phyloP scores from a whole-genome alignment of 2,797 vertebrate genomes.

The Syncerus caffer region DNA sequence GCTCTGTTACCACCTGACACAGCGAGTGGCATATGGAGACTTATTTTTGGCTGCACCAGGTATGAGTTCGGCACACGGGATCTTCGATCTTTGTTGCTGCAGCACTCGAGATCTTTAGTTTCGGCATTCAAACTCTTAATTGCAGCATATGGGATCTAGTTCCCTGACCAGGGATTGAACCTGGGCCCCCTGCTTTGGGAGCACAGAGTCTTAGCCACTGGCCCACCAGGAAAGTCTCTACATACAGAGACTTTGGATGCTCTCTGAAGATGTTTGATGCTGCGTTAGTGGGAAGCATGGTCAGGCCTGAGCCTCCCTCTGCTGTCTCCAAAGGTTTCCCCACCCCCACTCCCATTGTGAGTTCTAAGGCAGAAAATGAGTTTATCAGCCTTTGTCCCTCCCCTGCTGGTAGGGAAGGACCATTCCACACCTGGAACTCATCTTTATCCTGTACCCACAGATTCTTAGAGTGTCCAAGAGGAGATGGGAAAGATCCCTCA shows the following conservation, averaged over 20 bases:
- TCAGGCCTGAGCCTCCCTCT: neutral
- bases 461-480: neutral
- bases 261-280: neutral
- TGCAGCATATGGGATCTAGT: neutral
- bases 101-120: neutral
- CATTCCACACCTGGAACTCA: neutral
- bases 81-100: neutral
- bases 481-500: neutral
- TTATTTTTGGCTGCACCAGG: neutral
- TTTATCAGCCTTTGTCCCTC: neutral
- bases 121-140: neutral
- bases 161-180: neutral
- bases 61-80: neutral
- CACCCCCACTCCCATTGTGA: too few relatives aligned
- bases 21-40: accelerated
- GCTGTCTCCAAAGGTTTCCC: neutral
- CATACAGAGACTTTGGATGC: neutral
- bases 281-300: neutral
- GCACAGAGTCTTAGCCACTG: neutral
- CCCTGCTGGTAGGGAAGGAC: neutral
- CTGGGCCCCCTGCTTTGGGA: neutral
- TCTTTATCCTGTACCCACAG: neutral
- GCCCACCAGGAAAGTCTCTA: neutral
- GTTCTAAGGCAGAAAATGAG: neutral
- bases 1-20: too few relatives aligned